Evolutionary conservation across 2,888 invertebrate species (phyloP), one percentile per base, ranked within the genome.

Genomic region (Belgica antarctica): DNA sequence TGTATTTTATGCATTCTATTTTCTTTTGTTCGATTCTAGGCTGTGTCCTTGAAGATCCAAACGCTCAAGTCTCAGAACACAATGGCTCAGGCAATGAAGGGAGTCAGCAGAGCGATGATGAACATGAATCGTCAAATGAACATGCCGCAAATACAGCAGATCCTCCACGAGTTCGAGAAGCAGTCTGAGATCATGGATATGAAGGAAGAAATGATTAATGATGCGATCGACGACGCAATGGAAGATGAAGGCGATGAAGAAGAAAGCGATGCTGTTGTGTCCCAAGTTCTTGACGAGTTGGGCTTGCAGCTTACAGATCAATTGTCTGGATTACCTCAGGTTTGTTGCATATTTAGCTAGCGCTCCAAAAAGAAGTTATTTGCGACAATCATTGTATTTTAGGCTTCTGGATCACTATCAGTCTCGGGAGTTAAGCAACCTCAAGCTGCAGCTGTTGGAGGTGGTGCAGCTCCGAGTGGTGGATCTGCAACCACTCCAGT

Each of bases 121-220:
- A 92, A 89, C 77, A 99, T 99, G 99, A 99, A 99, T 81, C 85
- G 90, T 25, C 93, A 94, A 79, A 82, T 99, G 77, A 99, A 99
- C 82, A 85, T 99, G 80, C 99, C 99, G 8, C 97, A 99, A 83
- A 99, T 99, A 77, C 98, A 99, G 81, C 92, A 93, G 78, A 99
- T 99, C 74, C 84, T 93, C 74, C 89, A 93, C 82, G 97, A 98
- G 78, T 99, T 99, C 81, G 99, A 99, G 81, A 98, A 97, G 78
- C 98, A 99, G 79, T 94, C 96, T 0, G 98, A 99, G 82, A 96
- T 99, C 70, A 99, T 99, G 99, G 98, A 99, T 78, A 99, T 99
- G 98, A 99, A 99, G 79, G 98, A 99, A 80, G 99, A 99, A 82
- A 95, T 99, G 87, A 99, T 99, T 89, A 96, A 94, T 78, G 99